A percentile compares a stretch with the other conserved stretches of the same genome.
Conservation (phyloP, 2,113 vertebrate species). For the Atherinomorus stipes region DNA sequence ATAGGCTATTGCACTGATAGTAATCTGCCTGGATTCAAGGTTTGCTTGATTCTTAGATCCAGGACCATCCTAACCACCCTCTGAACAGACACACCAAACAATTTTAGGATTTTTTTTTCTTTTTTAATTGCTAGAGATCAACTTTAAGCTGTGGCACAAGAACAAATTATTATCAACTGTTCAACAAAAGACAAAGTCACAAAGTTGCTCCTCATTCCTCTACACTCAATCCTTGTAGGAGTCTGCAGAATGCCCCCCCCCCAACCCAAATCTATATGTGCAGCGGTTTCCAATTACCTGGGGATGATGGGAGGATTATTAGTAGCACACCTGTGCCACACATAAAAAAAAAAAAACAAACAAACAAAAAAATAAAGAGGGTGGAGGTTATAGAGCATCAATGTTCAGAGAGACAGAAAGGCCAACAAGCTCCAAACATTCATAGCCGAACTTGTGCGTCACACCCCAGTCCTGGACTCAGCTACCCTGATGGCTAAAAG, state of each 20-base stretch:
- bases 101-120: not conserved
- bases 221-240: not conserved
- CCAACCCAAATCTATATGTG: constrained; percentile 7
- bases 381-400: constrained; percentile 48
- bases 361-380: not conserved
- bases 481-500: constrained; percentile 50
- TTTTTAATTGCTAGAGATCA: constrained; percentile 18
- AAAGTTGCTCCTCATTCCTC: constrained; percentile 22
- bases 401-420: constrained; percentile 38
- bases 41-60: not conserved
- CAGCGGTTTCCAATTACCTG: constrained; percentile 22
- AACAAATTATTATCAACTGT: not conserved
- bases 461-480: constrained; percentile 2
- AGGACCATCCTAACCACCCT: not conserved
- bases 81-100: constrained; percentile 10
- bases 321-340: not conserved
- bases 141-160: constrained; percentile 52
- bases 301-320: not conserved
- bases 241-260: not conserved
- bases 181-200: not conserved
- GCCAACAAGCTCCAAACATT: constrained; percentile 30
- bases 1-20: not conserved
- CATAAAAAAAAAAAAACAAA: not conserved
- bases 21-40: not conserved
- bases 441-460: constrained; percentile 4